Base-by-base conservation (phyloP, 2,113 vertebrate genomes). In the Sylvietta virens region DNA sequence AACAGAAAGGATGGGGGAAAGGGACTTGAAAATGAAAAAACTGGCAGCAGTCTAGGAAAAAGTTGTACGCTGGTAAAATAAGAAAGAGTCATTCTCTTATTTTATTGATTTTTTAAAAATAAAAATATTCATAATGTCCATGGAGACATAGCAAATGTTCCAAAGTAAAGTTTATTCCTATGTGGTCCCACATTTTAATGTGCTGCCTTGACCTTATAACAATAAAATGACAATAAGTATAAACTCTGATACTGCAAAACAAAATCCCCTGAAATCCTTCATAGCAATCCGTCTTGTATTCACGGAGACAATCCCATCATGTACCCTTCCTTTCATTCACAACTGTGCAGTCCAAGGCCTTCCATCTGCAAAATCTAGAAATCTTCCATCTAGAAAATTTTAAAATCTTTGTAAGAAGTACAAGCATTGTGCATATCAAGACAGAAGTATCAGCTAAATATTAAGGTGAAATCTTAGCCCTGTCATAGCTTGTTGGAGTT, bases 21-120 rank as follows among this genome's bases (percentile, higher is more conserved):
- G 74, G 64, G 78, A 90, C 67, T 45, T 82, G 89, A 90, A 96
- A 95, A 90, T 73, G n/a, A 73, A 81, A 86, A 96, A 81, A 82
- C n/a, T 74, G 31, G 35, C 50, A 77, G 61, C 48, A 70, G 62
- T 73, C 71, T 73, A 91, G 81, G 92, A 80, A 91, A 66, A 92
- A 94, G 81, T 88, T 94, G 74, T 30, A 40, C 12, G 26, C 12
- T 69, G 33, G 44, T 67, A 88, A 95, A 85, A 88, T 47, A 70
- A 69, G 39, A 45, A 56, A 45, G 17, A 85, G 11, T 15, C 4
- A 5, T 57, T 76, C 5, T 44, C 33, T 76, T 69, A 18, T 64
- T 90, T 88, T 48, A 47, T 37, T 76, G 13, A 37, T 28, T 64
- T 93, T 86, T 84, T 4, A 1, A 40, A 57, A 81, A 60, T 15